Evolutionary conservation across 2,888 invertebrate genomes (phyloP), one percentile per base, ranked within the genome.

Genomic region (Adelphocoris suturalis): DNA sequence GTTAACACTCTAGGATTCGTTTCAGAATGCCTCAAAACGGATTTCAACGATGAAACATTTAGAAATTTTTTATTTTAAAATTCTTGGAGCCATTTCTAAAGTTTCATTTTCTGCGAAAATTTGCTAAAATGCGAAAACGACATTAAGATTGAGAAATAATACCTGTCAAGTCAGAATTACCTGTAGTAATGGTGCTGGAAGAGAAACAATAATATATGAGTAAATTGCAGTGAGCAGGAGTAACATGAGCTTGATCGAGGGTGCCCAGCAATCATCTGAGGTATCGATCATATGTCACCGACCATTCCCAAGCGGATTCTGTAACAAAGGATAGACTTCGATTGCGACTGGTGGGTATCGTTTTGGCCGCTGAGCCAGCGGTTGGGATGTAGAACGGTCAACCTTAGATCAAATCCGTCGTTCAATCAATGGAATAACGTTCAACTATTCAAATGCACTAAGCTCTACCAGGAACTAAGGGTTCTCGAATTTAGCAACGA

Each of bases 311-410:
- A 23, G 68, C 23, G 68, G 68, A 68, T 68, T 23, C 23, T 68
- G 68, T 68, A 68, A 68, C 68, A 68, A 68, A 68, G 68, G 68
- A 61, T 19, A n/a, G 19, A n/a, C 23, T 9, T 68, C 68, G 68
- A 68, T 68, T 68, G 68, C 68, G 68, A n/a, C n/a, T 9, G n/a
- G 19, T 27, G 27, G 68, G 23, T 68, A 19, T 68, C 68, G 68
- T 68, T 68, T 68, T 23, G 68, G 68, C 23, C 68, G 68, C 23
- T 13, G 23, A 68, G 12, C 68, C 23, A 13, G 13, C 23, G 13
- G 68, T 68, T 23, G 11, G 27, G 27, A 12, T 11, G 11, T 19
- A 68, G 68, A 68, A 68, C 13, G 23, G 23, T 23, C 19, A 4
- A 19, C n/a, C 68, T 57, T 5, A n/a, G 68, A 68, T 68, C 68